Evolutionary conservation across 2,113 vertebrate genomes (phyloP).

Genomic region (Polyodon spathula): DNA sequence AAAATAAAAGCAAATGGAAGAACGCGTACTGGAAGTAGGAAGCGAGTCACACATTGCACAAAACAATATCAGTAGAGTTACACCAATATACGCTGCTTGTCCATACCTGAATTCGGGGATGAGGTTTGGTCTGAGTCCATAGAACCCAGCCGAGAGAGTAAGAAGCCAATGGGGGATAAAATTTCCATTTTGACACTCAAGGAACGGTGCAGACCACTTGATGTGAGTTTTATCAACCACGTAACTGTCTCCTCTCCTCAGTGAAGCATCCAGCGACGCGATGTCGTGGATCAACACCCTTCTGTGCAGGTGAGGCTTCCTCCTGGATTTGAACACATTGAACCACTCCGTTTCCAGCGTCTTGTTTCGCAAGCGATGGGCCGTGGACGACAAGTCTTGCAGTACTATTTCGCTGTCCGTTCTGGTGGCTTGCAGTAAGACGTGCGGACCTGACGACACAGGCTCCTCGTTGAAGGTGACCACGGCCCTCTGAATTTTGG

Average conservation of each 20-base stretch:
- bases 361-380: conserved; percentile 65
- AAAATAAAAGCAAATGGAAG: no score
- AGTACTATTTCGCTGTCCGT: conserved; percentile 73
- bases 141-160: conserved; percentile 83
- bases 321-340: conserved; percentile 64
- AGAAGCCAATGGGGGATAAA: conserved; percentile 85
- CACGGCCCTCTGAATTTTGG: conserved; percentile 75
- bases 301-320: conserved; percentile 64
- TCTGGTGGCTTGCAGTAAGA: conserved; percentile 84
- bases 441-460: conserved; percentile 52
- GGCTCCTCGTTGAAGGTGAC: conserved; percentile 70
- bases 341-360: conserved; percentile 82
- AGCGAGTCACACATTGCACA: background rate
- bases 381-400: conserved; percentile 72
- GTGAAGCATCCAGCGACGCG: conserved; percentile 58
- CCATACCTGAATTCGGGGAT: conserved; percentile 87
- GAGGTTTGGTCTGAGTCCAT: conserved; percentile 72
- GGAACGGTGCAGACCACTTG: conserved; percentile 84
- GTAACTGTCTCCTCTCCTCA: conserved; percentile 62
- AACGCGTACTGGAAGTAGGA: no score
- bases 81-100: conserved; percentile 23
- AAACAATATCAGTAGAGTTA: rapidly evolving
- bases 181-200: conserved; percentile 86
- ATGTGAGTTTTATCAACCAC: conserved; percentile 69
- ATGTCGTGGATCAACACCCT: conserved; percentile 53